These are phyloP conservation scores for Gobio gobio DNA, from an alignment of 2,113 vertebrate species.

Conservation along the genomic window DNA sequence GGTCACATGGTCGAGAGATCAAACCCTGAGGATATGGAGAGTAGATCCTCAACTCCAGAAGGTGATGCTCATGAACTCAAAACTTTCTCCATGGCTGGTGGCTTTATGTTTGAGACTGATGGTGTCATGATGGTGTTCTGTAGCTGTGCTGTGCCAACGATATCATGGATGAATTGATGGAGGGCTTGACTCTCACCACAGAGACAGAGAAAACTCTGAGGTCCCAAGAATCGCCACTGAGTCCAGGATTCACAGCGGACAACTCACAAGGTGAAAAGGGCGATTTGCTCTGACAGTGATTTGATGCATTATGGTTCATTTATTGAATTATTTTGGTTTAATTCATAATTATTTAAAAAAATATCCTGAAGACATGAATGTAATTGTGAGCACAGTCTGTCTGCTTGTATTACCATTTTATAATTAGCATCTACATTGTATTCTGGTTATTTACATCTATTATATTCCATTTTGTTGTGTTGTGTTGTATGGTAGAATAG, in stretches of 20 bases:
- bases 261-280: constrained; percentile 63
- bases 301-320: not conserved
- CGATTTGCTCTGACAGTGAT: not conserved
- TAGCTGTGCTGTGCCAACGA: constrained; percentile 90
- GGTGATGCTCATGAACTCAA: constrained; percentile 70
- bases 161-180: constrained; percentile 87
- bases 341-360: not conserved
- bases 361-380: not conserved
- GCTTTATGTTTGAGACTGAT: constrained; percentile 22
- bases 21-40: constrained; percentile 95
- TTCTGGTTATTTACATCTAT: not conserved
- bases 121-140: not conserved
- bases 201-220: constrained; percentile 87
- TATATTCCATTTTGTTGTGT: not conserved
- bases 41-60: constrained; percentile 95
- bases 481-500: not conserved
- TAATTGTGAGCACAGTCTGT: not conserved
- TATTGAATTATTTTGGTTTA: not conserved
- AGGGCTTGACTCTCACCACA: constrained; percentile 85
- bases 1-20: constrained; percentile 96
- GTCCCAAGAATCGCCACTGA: constrained; percentile 81
- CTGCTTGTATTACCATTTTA: not conserved
- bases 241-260: constrained; percentile 71
- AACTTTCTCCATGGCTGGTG: not conserved
- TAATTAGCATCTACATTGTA: not conserved